Conservation (phyloP, 2,888 invertebrate species). For the Melanophora roralis region DNA sequence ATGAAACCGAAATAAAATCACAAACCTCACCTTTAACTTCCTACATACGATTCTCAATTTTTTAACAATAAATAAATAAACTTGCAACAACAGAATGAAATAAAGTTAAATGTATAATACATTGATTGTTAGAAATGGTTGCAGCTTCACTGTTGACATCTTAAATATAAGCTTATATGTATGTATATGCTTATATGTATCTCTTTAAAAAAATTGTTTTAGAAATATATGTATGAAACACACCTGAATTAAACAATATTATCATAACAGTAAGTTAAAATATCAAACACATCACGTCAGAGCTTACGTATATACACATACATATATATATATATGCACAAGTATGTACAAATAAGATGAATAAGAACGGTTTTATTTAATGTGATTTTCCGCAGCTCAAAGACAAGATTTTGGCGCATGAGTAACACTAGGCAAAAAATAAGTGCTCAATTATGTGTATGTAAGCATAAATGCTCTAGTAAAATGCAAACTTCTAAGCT, state of each 20-base stretch:
- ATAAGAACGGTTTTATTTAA: background rate
- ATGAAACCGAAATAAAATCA: slow-evolving; percentile 61
- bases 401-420: slow-evolving; percentile 51
- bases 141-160: slow-evolving; percentile 30
- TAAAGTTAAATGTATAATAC: slow-evolving; percentile 41
- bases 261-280: slow-evolving; percentile 24
- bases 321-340: slow-evolving; percentile 54
- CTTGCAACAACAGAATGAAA: slow-evolving; percentile 10
- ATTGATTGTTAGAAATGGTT: slow-evolving; percentile 36
- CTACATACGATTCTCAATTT: slow-evolving; percentile 68
- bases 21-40: slow-evolving; percentile 74
- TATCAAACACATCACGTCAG: slow-evolving; percentile 68
- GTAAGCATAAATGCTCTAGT: slow-evolving; percentile 18
- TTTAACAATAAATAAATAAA: background rate
- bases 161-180: slow-evolving; percentile 10
- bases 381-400: background rate
- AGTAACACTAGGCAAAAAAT: slow-evolving; percentile 14
- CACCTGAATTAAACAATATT: slow-evolving; percentile 66
- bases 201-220: no score
- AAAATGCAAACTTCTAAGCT: slow-evolving; percentile 38
- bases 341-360: slow-evolving; percentile 50
- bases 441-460: background rate
- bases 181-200: background rate
- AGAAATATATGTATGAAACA: slow-evolving; percentile 57
- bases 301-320: slow-evolving; percentile 54